Base-by-base conservation (phyloP, 1,140 invertebrate species). In the Macrotrachela quadricornifera region DNA sequence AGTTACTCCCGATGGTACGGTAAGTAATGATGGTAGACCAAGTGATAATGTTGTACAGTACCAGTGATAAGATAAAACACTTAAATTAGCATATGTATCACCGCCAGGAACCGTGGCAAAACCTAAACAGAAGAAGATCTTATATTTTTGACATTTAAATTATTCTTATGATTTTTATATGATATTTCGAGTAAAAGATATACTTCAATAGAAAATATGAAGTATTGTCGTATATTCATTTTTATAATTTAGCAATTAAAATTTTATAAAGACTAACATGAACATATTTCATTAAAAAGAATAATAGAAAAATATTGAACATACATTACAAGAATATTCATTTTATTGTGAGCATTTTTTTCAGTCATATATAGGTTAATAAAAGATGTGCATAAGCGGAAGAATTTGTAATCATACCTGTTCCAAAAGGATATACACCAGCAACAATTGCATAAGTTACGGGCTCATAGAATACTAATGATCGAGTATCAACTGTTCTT, bases 21-120 rank as follows among this genome's bases (percentile, higher is more conserved):
- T n/a, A 61, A 40, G 58, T 59, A 63, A 30, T 61, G 63, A 49
- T 63, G 63, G 37, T 61, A 59, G 47, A 63, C 61, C 50, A 58
- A 62, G 10, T 57, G 55, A 13, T 63, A 51, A 10, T 30, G 21
- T 30, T 30, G 21, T 30, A 40, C 60, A 61, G 52, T 61, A 61
- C 17, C 58, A 58, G 40, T 61, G 60, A 51, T 59, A 61, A 10
- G 57, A 54, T 11, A 61, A 48, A 2, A 56, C 59, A 40, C 40
- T 50, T n/a, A 49, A 37, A 42, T 59, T 57, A 10, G 36, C n/a
- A 41, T 55, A 59, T 9, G 16, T 41, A 30, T 8, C 2, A 12
- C 59, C 59, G 13, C 60, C 60, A 10, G 60, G 60, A 14, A 59
- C 55, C 17, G 39, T 12, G 12, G 46, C 12, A 41, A 61, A 61